A percentile compares a stretch with the other conserved stretches of the same genome.
Conservation (phyloP, 2,797 vertebrate species). For the Acanthornis magna region DNA sequence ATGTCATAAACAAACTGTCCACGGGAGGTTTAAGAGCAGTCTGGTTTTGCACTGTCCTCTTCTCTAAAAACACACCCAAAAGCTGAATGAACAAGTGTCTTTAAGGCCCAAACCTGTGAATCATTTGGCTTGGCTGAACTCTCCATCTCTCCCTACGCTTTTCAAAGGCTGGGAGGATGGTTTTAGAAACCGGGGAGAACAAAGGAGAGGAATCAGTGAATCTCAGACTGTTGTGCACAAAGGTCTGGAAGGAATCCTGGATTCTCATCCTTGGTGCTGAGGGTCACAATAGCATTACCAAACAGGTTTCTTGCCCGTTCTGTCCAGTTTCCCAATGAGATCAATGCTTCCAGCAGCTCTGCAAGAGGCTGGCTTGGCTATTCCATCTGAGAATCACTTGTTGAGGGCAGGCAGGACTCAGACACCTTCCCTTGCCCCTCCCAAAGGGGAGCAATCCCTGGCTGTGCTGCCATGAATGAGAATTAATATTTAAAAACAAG, state of each 20-base stretch:
- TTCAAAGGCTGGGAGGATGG: background rate
- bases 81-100: background rate
- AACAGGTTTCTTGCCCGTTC: background rate
- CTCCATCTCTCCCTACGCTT: background rate
- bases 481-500: background rate
- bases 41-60: background rate
- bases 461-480: background rate
- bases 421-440: background rate
- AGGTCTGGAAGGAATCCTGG: background rate
- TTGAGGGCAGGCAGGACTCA: background rate
- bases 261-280: background rate
- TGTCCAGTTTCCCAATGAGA: background rate
- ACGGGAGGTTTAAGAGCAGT: background rate
- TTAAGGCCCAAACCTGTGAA: background rate
- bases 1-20: background rate
- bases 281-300: background rate
- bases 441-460: background rate
- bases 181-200: background rate
- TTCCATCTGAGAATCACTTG: background rate
- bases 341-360: background rate
- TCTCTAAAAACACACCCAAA: background rate
- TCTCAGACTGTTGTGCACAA: background rate
- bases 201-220: background rate
- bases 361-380: background rate
- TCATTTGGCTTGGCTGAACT: background rate